Evolutionary conservation across 2,888 invertebrate species (phyloP).

Genomic region (Heliconius sara): DNA sequence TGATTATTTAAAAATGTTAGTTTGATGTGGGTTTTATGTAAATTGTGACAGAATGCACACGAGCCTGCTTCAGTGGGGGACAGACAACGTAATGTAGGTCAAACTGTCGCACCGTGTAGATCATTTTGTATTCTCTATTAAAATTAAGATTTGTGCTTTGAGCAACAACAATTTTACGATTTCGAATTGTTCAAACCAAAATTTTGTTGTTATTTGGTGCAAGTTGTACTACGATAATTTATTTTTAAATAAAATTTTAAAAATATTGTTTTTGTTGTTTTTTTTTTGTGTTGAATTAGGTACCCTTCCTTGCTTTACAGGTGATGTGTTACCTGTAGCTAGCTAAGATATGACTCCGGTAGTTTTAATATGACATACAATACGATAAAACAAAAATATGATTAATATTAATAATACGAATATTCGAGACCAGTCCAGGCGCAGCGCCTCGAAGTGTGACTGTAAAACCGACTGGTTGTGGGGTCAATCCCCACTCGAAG

Average conservation of each 20-base stretch:
- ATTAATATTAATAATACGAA: too few relatives aligned
- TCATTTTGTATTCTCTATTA: constrained; percentile 61
- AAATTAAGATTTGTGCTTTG: constrained; percentile 67
- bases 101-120: constrained; percentile 58
- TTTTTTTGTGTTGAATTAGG: constrained; percentile 39
- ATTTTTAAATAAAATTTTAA: constrained; percentile 82
- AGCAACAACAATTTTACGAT: constrained; percentile 68
- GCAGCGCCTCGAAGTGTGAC: too few relatives aligned
- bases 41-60: constrained; percentile 5
- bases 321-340: too few relatives aligned
- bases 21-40: not conserved
- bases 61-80: constrained; percentile 21
- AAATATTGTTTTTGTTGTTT: constrained; percentile 52
- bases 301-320: not conserved
- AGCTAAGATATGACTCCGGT: too few relatives aligned
- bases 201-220: constrained; percentile 83
- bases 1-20: not conserved
- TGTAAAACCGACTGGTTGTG: too few relatives aligned
- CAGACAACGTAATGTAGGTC: constrained; percentile 33
- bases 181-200: constrained; percentile 80
- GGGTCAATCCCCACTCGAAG: too few relatives aligned
- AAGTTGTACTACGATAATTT: constrained; percentile 83
- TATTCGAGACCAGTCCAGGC: too few relatives aligned
- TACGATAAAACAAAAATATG: too few relatives aligned
- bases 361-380: too few relatives aligned